Conservation (phyloP, 2,888 invertebrate species). For the Pardosa pseudoannulata region DNA sequence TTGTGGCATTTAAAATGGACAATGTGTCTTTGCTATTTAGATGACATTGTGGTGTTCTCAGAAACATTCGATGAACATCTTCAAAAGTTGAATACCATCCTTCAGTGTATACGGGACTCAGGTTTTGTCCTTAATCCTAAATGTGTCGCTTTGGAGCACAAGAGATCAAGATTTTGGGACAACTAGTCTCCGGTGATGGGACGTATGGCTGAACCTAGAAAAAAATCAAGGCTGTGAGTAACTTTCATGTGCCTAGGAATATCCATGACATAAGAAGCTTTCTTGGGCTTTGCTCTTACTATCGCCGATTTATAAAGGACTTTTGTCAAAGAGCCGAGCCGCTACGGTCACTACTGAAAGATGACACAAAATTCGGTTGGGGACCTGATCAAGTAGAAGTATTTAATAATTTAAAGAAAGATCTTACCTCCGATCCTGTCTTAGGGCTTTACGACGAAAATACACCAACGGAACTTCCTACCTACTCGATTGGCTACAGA, state of each 20-base stretch:
- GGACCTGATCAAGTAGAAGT: not conserved
- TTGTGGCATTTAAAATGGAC: conserved; percentile 71
- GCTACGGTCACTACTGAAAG: not conserved
- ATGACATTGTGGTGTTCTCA: no score
- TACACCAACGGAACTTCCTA: no score
- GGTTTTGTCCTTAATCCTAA: conserved; percentile 70
- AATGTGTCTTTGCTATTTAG: conserved; percentile 73
- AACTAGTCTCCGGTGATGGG: conserved; percentile 28
- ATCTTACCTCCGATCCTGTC: conserved; percentile 69
- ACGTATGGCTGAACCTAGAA: not conserved
- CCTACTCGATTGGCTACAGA: no score
- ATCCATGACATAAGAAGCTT: not conserved
- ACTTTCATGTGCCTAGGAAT: conserved; percentile 56
- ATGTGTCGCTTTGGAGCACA: conserved; percentile 72
- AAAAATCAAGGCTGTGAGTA: not conserved
- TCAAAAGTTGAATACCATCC: conserved; percentile 74
- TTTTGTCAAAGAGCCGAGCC: no score
- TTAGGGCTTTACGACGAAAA: conserved; percentile 74
- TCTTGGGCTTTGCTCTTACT: no score
- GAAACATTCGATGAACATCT: no score
- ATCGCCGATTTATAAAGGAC: no score
- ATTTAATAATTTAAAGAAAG: no score
- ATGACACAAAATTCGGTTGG: conserved; percentile 7
- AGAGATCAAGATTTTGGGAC: conserved; percentile 61
- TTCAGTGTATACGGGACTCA: conserved; percentile 39